phyloP scores from a whole-genome alignment of 64 coral and sea anemone species.

The Hydrozoanthus tunicans region DNA sequence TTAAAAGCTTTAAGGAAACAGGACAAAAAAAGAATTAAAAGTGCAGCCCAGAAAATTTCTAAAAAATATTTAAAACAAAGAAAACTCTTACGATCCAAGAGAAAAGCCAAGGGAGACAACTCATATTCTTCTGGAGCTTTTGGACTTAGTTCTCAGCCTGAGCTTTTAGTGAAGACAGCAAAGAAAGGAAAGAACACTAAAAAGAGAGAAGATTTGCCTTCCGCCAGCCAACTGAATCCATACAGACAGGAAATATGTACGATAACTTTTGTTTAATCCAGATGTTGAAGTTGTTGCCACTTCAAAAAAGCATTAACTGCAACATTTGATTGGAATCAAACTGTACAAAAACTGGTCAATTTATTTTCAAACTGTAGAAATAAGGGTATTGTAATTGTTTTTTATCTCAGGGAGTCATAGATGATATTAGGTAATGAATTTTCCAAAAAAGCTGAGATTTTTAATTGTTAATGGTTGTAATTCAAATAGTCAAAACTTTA shows the following conservation, averaged over 20 bases:
- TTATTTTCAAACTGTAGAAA: not conserved
- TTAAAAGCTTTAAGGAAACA: conserved; percentile 46
- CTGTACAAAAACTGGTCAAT: not conserved
- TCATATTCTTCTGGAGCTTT: not conserved
- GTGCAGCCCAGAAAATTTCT: conserved; percentile 28
- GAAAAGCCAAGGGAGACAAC: conserved; percentile 4
- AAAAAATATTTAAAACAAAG: conserved; percentile 37
- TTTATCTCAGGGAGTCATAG: not conserved
- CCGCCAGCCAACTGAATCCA: not conserved
- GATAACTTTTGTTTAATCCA: not conserved
- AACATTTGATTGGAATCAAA: not conserved
- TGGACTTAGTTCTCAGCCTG: not conserved
- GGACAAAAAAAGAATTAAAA: conserved; percentile 53
- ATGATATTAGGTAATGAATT: not conserved
- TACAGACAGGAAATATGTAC: not conserved
- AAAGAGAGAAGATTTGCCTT: not conserved
- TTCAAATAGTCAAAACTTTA: not conserved
- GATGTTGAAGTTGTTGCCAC: not conserved
- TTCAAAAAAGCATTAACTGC: not conserved
- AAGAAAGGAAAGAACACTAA: not conserved
- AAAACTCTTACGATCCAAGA: conserved; percentile 4
- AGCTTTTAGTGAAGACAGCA: not conserved
- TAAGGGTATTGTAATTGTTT: not conserved
- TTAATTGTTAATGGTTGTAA: not conserved
- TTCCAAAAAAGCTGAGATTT: not conserved